phyloP scores from a whole-genome alignment of 2,797 vertebrate species.

The Xenentodon cancila region DNA sequence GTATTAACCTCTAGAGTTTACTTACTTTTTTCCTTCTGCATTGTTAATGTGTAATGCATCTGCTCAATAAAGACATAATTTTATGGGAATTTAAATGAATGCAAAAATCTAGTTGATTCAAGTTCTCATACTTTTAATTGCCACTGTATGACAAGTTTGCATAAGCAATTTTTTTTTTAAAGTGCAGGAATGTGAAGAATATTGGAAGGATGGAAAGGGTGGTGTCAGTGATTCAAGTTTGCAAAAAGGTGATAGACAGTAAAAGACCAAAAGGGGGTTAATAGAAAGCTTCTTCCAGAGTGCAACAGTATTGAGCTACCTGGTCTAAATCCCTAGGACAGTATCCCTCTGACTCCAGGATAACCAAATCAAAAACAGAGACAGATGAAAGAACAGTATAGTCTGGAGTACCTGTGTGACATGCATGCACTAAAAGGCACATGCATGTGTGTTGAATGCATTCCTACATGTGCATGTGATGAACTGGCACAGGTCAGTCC shows the following conservation, averaged over 20 bases:
- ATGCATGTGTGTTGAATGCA: constrained; percentile 35
- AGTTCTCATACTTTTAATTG: too few relatives aligned
- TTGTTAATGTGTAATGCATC: too few relatives aligned
- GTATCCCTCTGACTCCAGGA: constrained; percentile 63
- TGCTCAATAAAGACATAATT: too few relatives aligned
- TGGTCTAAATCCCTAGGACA: constrained; percentile 63
- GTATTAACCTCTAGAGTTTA: too few relatives aligned
- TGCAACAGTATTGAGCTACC: constrained; percentile 53
- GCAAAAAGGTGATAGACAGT: constrained; percentile 26
- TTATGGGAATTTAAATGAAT: too few relatives aligned
- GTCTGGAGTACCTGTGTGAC: constrained; percentile 59
- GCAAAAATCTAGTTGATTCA: too few relatives aligned
- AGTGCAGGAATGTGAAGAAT: too few relatives aligned
- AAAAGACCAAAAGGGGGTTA: constrained; percentile 44
- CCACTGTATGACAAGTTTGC: too few relatives aligned
- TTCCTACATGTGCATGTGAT: constrained; percentile 19
- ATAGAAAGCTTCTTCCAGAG: constrained; percentile 47
- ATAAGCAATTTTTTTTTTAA: too few relatives aligned
- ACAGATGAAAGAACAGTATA: constrained; percentile 67
- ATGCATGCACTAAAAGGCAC: constrained; percentile 56
- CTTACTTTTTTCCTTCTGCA: too few relatives aligned
- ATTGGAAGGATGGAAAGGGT: constrained; percentile 3
- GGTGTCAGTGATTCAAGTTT: constrained; percentile 10
- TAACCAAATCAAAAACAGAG: constrained; percentile 70
- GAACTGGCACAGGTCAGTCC: constrained; percentile 46